phyloP scores from a whole-genome alignment of 1,140 invertebrate genomes.

The Calosoma granatense region DNA sequence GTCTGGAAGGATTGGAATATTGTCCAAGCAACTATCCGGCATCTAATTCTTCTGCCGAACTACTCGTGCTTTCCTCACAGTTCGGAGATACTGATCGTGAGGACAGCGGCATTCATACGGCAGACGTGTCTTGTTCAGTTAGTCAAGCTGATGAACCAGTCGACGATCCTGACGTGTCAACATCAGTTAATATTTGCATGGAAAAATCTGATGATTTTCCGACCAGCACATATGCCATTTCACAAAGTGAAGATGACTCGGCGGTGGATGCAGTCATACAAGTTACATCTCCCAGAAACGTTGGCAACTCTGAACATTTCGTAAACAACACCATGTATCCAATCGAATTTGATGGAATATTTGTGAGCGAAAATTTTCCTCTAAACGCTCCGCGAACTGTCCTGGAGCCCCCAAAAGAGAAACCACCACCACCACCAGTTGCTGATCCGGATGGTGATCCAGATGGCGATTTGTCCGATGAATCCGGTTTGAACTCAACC shows the following conservation, averaged over 20 bases:
- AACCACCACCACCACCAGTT: constrained; percentile 72
- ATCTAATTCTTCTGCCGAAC: constrained; percentile 40
- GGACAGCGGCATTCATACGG: constrained; percentile 72
- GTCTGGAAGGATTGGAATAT: constrained; percentile 50
- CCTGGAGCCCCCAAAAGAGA: constrained; percentile 71
- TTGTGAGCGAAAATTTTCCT: constrained; percentile 19
- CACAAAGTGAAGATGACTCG: not conserved
- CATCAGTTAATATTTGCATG: not conserved
- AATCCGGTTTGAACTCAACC: constrained; percentile 68
- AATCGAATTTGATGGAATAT: not conserved
- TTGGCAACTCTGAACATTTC: not conserved
- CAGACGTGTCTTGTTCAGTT: constrained; percentile 64
- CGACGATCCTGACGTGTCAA: constrained; percentile 27
- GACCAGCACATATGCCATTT: not conserved
- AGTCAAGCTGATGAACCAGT: constrained; percentile 59
- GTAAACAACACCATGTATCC: not conserved
- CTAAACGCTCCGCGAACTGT: constrained; percentile 41
- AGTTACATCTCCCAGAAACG: not conserved
- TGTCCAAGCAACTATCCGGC: constrained; percentile 40
- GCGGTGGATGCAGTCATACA: not conserved
- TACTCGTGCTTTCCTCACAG: constrained; percentile 30
- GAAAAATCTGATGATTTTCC: not conserved
- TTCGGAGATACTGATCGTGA: constrained; percentile 59
- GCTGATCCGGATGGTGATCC: constrained; percentile 37
- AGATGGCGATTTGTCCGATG: constrained; percentile 37